Evolutionary conservation across 2,797 vertebrate genomes (phyloP), one percentile per base, ranked within the genome.

Genomic region (Zonotrichia albicollis): DNA sequence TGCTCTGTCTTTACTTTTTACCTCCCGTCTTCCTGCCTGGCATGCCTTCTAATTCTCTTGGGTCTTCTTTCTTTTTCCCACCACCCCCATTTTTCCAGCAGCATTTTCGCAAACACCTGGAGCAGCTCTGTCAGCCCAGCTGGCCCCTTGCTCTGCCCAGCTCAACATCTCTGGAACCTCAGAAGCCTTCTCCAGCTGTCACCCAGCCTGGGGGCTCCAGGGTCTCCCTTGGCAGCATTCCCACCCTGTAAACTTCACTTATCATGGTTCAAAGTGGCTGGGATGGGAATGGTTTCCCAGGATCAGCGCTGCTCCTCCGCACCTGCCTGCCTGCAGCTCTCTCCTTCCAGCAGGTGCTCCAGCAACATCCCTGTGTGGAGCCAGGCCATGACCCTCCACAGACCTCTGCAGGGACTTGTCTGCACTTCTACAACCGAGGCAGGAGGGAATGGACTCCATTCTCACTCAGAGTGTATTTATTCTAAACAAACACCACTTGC

Each of bases 401-500:
- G 29, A 40, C 7, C 54, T 50, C 79, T 53, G 51, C 1, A 45
- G 38, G 58, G 64, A 70, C 62, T 16, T 14, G 32, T 40, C 79
- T 84, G 25, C 67, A 43, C 79, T 93, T 78, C 40, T 50, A 46
- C 73, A 87, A 15, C n/a, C 0, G 0, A 23, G 55, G 67, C 68
- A 79, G 71, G 43, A 87, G 66, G 60, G 67, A 82, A 81, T 0
- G 0, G 20, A 48, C 70, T 74, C 25, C 67, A 34, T 61, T 34
- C 84, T 79, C 74, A 79, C 45, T 60, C 83, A n/a, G 90, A 74
- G 67, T 88, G 80, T 79, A 88, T 95, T 93, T 93, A 86, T 84
- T 77, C 85, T 88, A 84, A 94, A 89, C 55, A 84, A 95, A 91
- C 74, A 90, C 17, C 58, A 43, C 82, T 94, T 90, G 85, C 80